These are phyloP conservation scores for Peribatodes rhomboidaria DNA, from an alignment of 2,888 invertebrate genomes.

Conservation along the genomic window DNA sequence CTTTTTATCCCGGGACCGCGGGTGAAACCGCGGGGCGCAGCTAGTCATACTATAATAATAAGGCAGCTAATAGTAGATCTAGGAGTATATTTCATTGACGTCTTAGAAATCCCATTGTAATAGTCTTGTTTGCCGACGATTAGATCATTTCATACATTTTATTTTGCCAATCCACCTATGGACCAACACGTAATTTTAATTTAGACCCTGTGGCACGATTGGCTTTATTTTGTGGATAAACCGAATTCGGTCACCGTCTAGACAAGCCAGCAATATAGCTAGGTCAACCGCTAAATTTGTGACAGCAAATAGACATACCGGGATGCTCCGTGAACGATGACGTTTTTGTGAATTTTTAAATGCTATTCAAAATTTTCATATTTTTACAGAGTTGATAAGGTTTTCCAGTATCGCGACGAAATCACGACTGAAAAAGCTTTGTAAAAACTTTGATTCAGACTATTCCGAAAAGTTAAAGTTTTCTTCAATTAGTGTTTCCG, in stretches of 20 bases:
- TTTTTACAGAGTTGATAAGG: too few species aligned
- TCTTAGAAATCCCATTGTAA: neutral
- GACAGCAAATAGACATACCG: neutral
- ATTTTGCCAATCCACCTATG: too few species aligned
- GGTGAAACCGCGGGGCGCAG: too few species aligned
- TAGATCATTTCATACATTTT: neutral
- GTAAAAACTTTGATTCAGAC: too few species aligned
- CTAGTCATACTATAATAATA: too few species aligned
- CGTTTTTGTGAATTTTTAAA: neutral
- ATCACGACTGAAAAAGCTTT: too few species aligned
- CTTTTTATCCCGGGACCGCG: too few species aligned
- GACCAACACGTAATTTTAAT: neutral
- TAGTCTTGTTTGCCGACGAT: neutral
- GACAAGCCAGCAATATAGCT: constrained; percentile 8
- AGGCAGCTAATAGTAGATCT: neutral
- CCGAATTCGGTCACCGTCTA: neutral
- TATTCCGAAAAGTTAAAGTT: neutral
- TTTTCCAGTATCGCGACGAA: too few species aligned
- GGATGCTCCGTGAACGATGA: neutral
- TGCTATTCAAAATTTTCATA: too few species aligned
- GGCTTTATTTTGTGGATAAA: too few species aligned
- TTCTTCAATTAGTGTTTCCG: neutral
- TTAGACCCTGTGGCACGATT: neutral
- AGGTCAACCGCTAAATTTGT: constrained; percentile 1
- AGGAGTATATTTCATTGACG: neutral